Evolutionary conservation across 2,888 invertebrate species (phyloP).

Genomic region (Temnothorax unifasciatus): DNA sequence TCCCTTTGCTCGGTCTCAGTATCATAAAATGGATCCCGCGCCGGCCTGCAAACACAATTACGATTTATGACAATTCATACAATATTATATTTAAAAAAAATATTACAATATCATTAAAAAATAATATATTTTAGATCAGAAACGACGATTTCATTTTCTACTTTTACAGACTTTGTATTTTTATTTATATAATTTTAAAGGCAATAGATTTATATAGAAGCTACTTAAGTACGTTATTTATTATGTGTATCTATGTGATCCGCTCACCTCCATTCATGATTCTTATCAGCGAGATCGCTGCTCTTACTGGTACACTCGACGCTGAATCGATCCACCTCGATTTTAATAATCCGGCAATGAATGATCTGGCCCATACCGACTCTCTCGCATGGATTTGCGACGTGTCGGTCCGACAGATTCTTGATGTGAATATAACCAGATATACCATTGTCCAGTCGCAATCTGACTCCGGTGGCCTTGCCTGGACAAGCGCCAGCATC

Average conservation of each 20-base stretch:
- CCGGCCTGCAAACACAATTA: conserved; percentile 88
- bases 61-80: conserved; percentile 32
- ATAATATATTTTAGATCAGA: background rate
- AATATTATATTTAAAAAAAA: conserved; percentile 20
- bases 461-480: conserved; percentile 96
- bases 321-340: conserved; percentile 97
- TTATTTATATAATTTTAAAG: background rate
- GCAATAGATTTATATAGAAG: background rate
- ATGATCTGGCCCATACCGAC: conserved; percentile 94
- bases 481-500: conserved; percentile 98
- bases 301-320: conserved; percentile 97
- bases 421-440: conserved; percentile 97
- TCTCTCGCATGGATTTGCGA: conserved; percentile 96
- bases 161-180: background rate
- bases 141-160: background rate
- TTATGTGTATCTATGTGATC: background rate
- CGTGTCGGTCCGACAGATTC: conserved; percentile 97
- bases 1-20: conserved; percentile 94
- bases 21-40: conserved; percentile 97
- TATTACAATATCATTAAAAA: background rate
- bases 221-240: background rate
- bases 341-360: conserved; percentile 96
- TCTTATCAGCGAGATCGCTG: conserved; percentile 96
- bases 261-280: conserved; percentile 93
- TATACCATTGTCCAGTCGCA: conserved; percentile 96